A percentile compares a stretch with the other conserved stretches of the same genome.
These are phyloP conservation scores for Trachymyrmex septentrionalis DNA, from an alignment of 1,140 invertebrate species.

Conservation along the genomic window DNA sequence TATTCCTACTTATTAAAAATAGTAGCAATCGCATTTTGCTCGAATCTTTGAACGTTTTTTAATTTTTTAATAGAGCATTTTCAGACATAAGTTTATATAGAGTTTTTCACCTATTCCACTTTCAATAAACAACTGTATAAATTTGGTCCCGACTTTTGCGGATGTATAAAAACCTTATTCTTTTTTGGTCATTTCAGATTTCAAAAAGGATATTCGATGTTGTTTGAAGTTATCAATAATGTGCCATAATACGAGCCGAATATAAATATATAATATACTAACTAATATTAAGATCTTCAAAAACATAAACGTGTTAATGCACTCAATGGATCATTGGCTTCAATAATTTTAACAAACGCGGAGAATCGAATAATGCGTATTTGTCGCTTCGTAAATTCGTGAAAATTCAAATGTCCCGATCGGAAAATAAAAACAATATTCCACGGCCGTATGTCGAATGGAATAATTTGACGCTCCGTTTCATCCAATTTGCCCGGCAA, in stretches of 20 bases:
- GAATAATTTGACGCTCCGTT: slow-evolving; percentile 59
- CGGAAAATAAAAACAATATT: slow-evolving; percentile 52
- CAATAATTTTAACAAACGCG: slow-evolving; percentile 50
- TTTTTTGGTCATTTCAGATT: background rate
- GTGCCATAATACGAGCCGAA: background rate
- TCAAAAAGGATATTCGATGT: no score
- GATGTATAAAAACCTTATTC: background rate
- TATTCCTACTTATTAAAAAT: no score
- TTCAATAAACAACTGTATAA: no score
- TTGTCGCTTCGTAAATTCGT: slow-evolving; percentile 43
- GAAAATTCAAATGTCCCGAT: slow-evolving; percentile 37
- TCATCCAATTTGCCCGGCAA: slow-evolving; percentile 55
- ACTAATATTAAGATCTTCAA: background rate
- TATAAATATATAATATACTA: background rate
- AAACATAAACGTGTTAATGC: slow-evolving; percentile 1
- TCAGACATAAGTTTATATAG: no score
- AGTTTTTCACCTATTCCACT: no score
- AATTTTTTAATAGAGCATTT: no score
- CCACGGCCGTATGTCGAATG: slow-evolving; percentile 34
- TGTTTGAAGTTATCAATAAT: slow-evolving; percentile 9
- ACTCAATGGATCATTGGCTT: background rate
- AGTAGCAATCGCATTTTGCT: no score
- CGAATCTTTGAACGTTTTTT: no score
- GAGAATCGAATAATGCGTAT: slow-evolving; percentile 34
- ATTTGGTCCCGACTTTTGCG: no score